Evolutionary conservation across 2,797 vertebrate species (phyloP).

Genomic region (Notolabrus celidotus): DNA sequence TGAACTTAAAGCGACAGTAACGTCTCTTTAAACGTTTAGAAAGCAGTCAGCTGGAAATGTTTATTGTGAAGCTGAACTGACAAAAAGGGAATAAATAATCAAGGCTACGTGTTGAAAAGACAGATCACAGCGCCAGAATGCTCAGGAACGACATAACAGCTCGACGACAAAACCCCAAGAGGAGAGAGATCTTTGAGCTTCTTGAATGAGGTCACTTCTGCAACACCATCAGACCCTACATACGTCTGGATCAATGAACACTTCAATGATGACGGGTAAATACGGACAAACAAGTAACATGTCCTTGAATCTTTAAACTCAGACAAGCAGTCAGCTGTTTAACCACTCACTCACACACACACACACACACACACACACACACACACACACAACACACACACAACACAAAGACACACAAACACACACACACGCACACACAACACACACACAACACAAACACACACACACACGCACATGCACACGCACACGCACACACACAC

Average conservation of each 20-base stretch:
- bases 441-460: constrained; percentile 41
- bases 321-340: constrained; percentile 44
- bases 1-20: not conserved
- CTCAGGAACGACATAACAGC: not conserved
- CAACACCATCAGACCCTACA: constrained; percentile 1
- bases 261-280: constrained; percentile 21
- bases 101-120: not conserved
- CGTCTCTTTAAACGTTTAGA: not conserved
- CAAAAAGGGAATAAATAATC: not conserved
- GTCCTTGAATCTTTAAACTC: constrained; percentile 54
- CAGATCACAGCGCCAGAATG: not conserved
- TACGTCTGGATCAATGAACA: constrained; percentile 36
- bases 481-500: too few relatives aligned
- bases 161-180: not conserved
- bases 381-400: constrained; percentile 27
- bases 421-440: constrained; percentile 31
- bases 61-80: not conserved
- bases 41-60: not conserved
- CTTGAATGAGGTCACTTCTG: constrained; percentile 13
- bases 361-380: not conserved
- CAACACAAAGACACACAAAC: constrained; percentile 6
- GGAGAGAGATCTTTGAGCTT: constrained; percentile 10
- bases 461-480: too few relatives aligned
- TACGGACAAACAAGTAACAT: constrained; percentile 28
- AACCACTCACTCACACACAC: constrained; percentile 28